Percentiles rank a stretch among this genome's conserved stretches.
phyloP scores from a whole-genome alignment of 2,797 vertebrate species.

The Pseudomugil gertrudae region DNA sequence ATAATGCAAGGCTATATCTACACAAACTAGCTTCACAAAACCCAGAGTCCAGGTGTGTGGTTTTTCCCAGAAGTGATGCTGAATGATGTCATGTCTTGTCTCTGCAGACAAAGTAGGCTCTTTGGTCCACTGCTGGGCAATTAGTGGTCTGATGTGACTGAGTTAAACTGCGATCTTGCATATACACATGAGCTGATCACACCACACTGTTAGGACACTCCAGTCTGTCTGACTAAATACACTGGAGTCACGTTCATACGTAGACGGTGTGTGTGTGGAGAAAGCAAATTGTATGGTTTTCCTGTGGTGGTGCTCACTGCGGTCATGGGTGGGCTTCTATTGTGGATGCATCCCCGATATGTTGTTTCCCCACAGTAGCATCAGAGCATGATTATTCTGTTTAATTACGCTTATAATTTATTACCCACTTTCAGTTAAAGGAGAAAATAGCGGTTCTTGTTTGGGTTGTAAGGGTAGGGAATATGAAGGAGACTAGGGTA shows the following conservation, averaged over 20 bases:
- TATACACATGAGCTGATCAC: slow-evolving; percentile 75
- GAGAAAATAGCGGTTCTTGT: too few relatives aligned
- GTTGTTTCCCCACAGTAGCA: too few relatives aligned
- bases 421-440: too few relatives aligned
- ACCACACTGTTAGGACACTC: slow-evolving; percentile 78
- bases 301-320: too few relatives aligned
- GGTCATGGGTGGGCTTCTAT: too few relatives aligned
- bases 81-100: slow-evolving; percentile 72
- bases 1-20: too few relatives aligned
- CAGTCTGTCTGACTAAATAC: slow-evolving; percentile 71
- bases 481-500: too few relatives aligned
- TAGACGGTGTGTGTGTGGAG: slow-evolving; percentile 1
- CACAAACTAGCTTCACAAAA: too few relatives aligned
- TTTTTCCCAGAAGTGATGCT: slow-evolving; percentile 56
- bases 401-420: too few relatives aligned
- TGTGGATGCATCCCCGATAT: too few relatives aligned
- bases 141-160: slow-evolving; percentile 80
- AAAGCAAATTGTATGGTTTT: background rate
- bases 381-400: too few relatives aligned
- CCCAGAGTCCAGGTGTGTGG: background rate
- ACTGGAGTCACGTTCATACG: slow-evolving; percentile 21
- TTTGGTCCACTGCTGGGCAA: slow-evolving; percentile 69
- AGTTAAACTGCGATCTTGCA: slow-evolving; percentile 73
- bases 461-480: too few relatives aligned
- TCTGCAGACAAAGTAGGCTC: slow-evolving; percentile 55